These are phyloP conservation scores for Mesorhabditis spiculigera DNA, from an alignment of 2,888 invertebrate species.

Conservation along the genomic window DNA sequence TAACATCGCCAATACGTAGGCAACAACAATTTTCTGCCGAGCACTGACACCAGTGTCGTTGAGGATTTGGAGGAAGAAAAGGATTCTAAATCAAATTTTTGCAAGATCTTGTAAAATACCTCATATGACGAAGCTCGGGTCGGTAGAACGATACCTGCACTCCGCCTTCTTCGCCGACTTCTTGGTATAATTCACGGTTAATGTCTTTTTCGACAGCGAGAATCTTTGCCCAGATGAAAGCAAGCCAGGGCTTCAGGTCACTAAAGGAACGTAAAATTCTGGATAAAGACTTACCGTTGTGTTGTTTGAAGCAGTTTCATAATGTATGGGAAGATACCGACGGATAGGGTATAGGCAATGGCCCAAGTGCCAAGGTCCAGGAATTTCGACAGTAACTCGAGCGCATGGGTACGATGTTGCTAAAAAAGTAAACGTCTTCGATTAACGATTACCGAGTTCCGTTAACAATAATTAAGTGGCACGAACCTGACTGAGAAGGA, in stretches of 20 bases:
- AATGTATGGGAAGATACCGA: slow-evolving; percentile 96
- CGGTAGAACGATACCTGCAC: too few species aligned
- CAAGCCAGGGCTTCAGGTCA: slow-evolving; percentile 84
- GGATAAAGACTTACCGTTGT: neutral
- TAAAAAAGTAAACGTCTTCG: slow-evolving; percentile 62
- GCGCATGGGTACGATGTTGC: slow-evolving; percentile 85
- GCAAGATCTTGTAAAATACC: too few species aligned
- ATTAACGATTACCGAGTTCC: neutral
- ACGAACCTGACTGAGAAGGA: slow-evolving; percentile 53
- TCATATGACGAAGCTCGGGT: too few species aligned
- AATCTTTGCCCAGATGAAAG: slow-evolving; percentile 93
- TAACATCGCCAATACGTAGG: slow-evolving; percentile 90
- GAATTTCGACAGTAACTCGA: slow-evolving; percentile 86
- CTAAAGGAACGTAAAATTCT: slow-evolving; percentile 48
- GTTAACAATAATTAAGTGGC: neutral
- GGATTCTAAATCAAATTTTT: slow-evolving; percentile 27
- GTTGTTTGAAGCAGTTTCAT: slow-evolving; percentile 71
- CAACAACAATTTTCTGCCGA: slow-evolving; percentile 85
- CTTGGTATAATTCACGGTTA: too few species aligned
- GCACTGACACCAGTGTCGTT: slow-evolving; percentile 79
- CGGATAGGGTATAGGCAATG: slow-evolving; percentile 79
- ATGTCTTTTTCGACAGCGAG: neutral
- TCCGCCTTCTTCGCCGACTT: too few species aligned
- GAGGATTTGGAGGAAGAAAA: slow-evolving; percentile 77
- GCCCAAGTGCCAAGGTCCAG: slow-evolving; percentile 93